Evolutionary conservation across 2,797 vertebrate genomes (phyloP).

Genomic region (Ctenosaura bakeri): DNA sequence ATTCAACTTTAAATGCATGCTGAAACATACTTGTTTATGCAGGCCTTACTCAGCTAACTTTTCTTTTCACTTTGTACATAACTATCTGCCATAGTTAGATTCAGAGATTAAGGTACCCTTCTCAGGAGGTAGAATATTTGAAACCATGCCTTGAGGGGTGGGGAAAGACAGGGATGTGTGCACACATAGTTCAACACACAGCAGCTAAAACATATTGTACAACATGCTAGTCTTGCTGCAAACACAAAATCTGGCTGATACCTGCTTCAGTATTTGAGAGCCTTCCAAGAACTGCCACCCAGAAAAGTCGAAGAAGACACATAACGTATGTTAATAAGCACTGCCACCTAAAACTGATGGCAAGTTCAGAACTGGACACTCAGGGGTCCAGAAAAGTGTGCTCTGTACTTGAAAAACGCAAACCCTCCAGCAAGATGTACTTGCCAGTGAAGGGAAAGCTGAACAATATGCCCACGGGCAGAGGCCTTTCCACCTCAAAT

Average conservation of each 20-base stretch:
- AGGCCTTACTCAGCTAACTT: neutral
- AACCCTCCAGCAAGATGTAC: neutral
- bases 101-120: neutral
- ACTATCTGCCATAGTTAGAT: neutral
- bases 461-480: too few species aligned
- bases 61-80: neutral
- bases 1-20: too few species aligned
- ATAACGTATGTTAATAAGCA: neutral
- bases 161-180: neutral
- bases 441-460: neutral
- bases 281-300: neutral
- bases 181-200: neutral
- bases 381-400: neutral
- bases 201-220: neutral
- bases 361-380: too few species aligned
- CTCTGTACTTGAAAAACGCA: too few species aligned
- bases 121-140: neutral
- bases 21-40: neutral
- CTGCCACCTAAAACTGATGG: too few species aligned
- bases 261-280: neutral
- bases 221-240: neutral
- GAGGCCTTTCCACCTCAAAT: neutral
- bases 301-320: neutral
- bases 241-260: neutral
- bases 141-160: neutral